Evolutionary conservation across 2,113 vertebrate species (phyloP).

Genomic region (Centropus bengalensis): DNA sequence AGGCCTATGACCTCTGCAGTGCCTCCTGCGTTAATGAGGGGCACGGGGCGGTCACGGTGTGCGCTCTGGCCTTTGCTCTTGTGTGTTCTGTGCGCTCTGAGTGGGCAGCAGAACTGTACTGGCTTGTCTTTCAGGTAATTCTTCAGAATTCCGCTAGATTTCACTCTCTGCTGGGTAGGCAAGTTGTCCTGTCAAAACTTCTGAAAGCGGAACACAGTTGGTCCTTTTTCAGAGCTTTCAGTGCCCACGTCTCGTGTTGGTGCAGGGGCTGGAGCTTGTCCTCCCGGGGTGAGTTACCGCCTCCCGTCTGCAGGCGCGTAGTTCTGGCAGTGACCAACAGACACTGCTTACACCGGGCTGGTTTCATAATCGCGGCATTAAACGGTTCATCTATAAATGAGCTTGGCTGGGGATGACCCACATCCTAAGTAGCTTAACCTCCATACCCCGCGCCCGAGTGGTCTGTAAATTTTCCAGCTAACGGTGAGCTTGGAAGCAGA

Average conservation of each 20-base stretch:
- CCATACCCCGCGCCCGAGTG: not conserved
- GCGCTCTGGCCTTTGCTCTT: conserved; percentile 36
- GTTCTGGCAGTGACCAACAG: conserved; percentile 10
- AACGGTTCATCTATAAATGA: conserved; percentile 60
- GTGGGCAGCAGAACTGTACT: conserved; percentile 6
- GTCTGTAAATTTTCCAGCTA: conserved; percentile 31
- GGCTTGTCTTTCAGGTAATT: conserved; percentile 33
- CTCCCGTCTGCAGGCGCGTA: not conserved
- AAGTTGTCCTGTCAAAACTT: not conserved
- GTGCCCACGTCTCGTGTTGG: not conserved
- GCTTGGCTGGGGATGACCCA: conserved; percentile 64
- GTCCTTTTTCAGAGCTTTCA: not conserved
- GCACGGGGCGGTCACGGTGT: conserved; percentile 43
- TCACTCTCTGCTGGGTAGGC: not conserved
- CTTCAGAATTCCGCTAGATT: not conserved
- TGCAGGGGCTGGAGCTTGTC: not conserved
- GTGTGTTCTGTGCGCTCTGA: conserved; percentile 29
- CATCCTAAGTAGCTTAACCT: conserved; percentile 59
- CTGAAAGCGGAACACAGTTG: not conserved
- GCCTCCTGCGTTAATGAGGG: conserved; percentile 52
- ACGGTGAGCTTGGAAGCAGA: not conserved
- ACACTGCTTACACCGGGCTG: conserved; percentile 35
- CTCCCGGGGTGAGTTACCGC: not conserved
- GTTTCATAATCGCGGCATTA: conserved; percentile 48
- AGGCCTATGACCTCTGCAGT: conserved; percentile 46